Evolutionary conservation across 2,113 vertebrate genomes (phyloP).

Genomic region (Eurystomus gularis): DNA sequence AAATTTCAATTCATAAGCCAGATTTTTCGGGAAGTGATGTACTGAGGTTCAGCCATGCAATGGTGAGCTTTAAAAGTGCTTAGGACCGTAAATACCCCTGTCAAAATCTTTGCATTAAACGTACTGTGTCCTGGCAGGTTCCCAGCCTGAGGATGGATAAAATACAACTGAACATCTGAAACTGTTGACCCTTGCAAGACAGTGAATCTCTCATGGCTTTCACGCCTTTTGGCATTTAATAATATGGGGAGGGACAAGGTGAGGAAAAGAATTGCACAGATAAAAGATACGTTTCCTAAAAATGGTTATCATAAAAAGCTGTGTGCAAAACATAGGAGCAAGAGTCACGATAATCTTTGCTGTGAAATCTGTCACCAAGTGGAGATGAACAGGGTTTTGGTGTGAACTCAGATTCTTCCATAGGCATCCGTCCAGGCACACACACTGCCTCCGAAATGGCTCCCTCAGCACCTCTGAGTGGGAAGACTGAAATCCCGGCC

Average conservation of each 20-base stretch:
- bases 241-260: not conserved
- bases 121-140: not conserved
- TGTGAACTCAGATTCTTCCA: not conserved
- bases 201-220: not conserved
- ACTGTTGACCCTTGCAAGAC: not conserved
- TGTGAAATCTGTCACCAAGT: not conserved
- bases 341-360: not conserved
- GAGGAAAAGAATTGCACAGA: not conserved
- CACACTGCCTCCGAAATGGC: not conserved
- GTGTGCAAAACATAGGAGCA: not conserved
- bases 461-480: not conserved
- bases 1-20: not conserved
- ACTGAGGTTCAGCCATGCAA: not conserved
- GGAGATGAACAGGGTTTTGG: not conserved
- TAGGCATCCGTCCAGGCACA: not conserved
- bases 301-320: not conserved
- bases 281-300: not conserved
- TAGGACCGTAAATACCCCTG: not conserved
- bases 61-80: not conserved
- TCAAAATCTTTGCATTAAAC: not conserved
- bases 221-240: not conserved
- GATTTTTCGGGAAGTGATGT: not conserved
- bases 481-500: constrained; percentile 17
- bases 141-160: not conserved
- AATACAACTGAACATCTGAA: not conserved